These are phyloP conservation scores for Xiphophorus maculatus DNA, from an alignment of 2,113 vertebrate genomes.

Conservation along the genomic window DNA sequence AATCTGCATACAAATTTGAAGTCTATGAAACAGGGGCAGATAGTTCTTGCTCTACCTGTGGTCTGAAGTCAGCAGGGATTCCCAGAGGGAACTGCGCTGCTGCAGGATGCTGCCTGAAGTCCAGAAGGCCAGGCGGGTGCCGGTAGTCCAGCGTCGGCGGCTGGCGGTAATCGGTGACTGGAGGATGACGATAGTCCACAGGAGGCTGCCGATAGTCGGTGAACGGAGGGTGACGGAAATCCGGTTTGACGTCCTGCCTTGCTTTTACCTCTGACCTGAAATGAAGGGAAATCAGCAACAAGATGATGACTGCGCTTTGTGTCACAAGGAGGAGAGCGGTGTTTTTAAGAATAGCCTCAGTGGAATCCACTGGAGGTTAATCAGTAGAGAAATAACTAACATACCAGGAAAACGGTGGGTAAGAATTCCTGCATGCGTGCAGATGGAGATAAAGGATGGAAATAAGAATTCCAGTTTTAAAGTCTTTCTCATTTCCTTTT, in stretches of 20 bases:
- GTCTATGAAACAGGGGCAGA: neutral
- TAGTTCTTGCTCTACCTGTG: constrained; percentile 83
- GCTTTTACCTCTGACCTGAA: constrained; percentile 98
- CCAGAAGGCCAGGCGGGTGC: constrained; percentile 90
- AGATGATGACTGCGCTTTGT: constrained; percentile 14
- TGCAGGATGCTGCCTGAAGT: constrained; percentile 93
- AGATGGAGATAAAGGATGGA: constrained; percentile 16
- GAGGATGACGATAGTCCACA: constrained; percentile 94
- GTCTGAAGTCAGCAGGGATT: constrained; percentile 89
- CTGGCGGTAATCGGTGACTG: constrained; percentile 92
- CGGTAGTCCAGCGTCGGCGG: constrained; percentile 93
- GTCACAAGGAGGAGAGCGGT: neutral
- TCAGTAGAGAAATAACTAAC: neutral
- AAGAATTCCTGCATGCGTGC: constrained; percentile 5
- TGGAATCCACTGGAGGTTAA: neutral
- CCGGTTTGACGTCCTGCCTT: constrained; percentile 97
- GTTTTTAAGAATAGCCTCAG: neutral
- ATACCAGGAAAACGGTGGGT: neutral
- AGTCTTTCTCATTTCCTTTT: constrained; percentile 41
- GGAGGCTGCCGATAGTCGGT: constrained; percentile 96
- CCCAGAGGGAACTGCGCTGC: constrained; percentile 86
- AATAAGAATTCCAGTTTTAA: constrained; percentile 42
- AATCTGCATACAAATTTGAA: constrained; percentile 16
- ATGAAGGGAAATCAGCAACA: constrained; percentile 67
- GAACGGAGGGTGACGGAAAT: constrained; percentile 94